Conservation (phyloP, 2,113 vertebrate species). For the Urocolius indicus region DNA sequence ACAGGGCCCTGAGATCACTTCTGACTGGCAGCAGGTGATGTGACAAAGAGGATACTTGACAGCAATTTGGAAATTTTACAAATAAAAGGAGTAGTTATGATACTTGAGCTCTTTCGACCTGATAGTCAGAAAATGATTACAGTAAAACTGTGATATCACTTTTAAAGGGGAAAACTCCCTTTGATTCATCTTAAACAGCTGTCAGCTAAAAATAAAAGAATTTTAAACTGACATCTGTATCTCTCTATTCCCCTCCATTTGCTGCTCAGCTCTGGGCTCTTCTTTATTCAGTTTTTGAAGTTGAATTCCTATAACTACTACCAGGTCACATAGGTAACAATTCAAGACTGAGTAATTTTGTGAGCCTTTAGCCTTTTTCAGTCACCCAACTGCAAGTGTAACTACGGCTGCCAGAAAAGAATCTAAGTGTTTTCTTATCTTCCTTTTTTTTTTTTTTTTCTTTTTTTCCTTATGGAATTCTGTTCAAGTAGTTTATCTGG, state of each 20-base stretch:
- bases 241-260: background rate
- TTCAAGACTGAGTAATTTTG: conserved; percentile 28
- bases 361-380: background rate
- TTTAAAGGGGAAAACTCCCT: background rate
- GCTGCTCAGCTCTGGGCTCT: background rate
- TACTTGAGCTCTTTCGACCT: background rate
- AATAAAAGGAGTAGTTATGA: background rate
- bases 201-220: background rate
- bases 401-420: background rate
- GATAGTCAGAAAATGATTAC: background rate
- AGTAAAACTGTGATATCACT: rapidly evolving
- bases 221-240: background rate
- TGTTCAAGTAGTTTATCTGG: background rate
- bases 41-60: background rate
- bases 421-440: background rate
- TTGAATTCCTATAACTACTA: conserved; percentile 11
- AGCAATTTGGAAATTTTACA: background rate
- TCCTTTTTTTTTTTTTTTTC: background rate
- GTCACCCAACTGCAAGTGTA: background rate
- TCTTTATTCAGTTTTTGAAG: background rate
- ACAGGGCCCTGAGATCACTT: rapidly evolving
- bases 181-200: background rate
- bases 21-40: background rate
- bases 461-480: background rate
- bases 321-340: background rate